Conservation (phyloP, 2,888 invertebrate species). For the Phasia obesa region DNA sequence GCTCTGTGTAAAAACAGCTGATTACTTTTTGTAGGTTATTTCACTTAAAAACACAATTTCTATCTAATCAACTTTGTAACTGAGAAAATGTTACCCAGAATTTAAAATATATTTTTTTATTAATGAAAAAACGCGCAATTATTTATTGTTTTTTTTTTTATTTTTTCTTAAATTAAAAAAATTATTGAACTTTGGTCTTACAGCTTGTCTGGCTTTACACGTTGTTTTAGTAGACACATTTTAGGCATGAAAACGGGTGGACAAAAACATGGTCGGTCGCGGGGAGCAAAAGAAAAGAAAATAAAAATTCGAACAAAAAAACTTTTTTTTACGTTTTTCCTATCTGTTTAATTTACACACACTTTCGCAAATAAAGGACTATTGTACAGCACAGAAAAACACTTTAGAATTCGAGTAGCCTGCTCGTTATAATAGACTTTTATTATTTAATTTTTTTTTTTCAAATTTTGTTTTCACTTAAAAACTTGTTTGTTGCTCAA, state of each 20-base stretch:
- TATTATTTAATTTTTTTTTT: constrained; percentile 8
- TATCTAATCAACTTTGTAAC: constrained; percentile 25
- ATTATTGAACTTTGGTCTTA: constrained; percentile 50
- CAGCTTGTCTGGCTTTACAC: constrained; percentile 31
- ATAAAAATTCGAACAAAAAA: not conserved
- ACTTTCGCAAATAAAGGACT: not conserved
- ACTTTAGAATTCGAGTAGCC: not conserved
- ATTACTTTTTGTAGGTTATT: constrained; percentile 52
- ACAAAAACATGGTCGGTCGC: not conserved
- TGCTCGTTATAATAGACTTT: not conserved
- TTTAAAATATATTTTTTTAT: not conserved
- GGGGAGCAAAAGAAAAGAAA: not conserved
- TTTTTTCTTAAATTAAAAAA: constrained; percentile 4
- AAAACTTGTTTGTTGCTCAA: constrained; percentile 6
- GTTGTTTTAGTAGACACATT: constrained; percentile 39
- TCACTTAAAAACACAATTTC: constrained; percentile 7
- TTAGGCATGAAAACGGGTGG: not conserved
- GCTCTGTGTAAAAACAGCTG: constrained; percentile 63
- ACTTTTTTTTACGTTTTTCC: not conserved
- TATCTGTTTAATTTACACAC: not conserved
- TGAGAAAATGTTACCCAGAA: not conserved
- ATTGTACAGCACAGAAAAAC: constrained; percentile 7
- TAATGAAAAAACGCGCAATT: constrained; percentile 40
- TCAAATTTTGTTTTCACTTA: not conserved
- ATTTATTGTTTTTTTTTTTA: constrained; percentile 27